Percentiles rank a stretch among this genome's conserved stretches.
Evolutionary conservation across 2,888 invertebrate genomes (phyloP).

Genomic region (Furcula furcula): DNA sequence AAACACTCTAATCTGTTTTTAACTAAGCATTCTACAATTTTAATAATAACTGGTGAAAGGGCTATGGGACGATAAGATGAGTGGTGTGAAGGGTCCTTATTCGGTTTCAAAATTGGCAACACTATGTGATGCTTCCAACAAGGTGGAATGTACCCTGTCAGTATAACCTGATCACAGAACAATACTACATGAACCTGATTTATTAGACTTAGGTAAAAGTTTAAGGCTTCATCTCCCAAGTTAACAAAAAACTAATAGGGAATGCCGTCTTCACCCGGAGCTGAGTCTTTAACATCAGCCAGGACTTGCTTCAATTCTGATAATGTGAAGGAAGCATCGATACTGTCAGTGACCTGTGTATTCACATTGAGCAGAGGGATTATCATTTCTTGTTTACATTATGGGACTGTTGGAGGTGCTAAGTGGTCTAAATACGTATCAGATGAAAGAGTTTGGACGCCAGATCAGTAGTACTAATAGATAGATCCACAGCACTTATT

Average conservation of each 20-base stretch:
- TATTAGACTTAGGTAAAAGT: not conserved
- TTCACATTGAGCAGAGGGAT: too few species aligned
- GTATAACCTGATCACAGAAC: too few species aligned
- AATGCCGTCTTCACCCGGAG: not conserved
- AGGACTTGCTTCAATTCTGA: not conserved
- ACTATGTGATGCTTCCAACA: conserved; percentile 25
- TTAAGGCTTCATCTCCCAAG: not conserved
- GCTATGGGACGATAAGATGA: conserved; percentile 22
- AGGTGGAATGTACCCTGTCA: conserved; percentile 6
- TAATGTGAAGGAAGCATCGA: too few species aligned
- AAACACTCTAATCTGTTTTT: conserved; percentile 29
- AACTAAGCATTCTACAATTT: conserved; percentile 25
- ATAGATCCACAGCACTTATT: not conserved
- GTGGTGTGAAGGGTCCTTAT: conserved; percentile 14
- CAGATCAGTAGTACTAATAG: not conserved
- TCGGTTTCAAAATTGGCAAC: conserved; percentile 26
- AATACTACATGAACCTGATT: too few species aligned
- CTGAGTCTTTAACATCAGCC: not conserved
- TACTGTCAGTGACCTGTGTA: too few species aligned
- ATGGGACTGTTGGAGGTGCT: too few species aligned
- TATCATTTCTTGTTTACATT: too few species aligned
- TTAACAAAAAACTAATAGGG: not conserved
- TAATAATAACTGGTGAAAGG: conserved; percentile 16
- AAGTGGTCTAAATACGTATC: too few species aligned
- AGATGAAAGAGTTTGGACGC: not conserved